These are phyloP conservation scores for Cheilinus undulatus DNA, from an alignment of 2,113 vertebrate genomes.

Conservation along the genomic window DNA sequence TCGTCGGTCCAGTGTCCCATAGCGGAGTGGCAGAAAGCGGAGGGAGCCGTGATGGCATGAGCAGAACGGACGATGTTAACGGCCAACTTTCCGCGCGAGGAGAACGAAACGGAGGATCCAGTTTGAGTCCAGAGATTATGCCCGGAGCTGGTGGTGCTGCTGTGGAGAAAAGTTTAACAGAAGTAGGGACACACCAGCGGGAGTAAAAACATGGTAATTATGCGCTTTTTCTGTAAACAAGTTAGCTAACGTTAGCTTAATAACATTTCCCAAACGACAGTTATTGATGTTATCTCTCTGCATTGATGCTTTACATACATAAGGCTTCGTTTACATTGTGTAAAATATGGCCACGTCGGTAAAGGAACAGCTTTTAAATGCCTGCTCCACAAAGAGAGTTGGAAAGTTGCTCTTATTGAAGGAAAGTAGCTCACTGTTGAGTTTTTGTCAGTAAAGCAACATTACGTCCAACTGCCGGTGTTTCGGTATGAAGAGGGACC, in stretches of 20 bases:
- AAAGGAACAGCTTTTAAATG: neutral
- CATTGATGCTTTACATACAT: neutral
- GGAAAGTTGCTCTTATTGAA: neutral
- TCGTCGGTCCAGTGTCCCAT: neutral
- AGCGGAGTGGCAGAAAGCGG: neutral
- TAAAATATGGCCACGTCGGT: neutral
- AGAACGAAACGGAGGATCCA: conserved; percentile 9
- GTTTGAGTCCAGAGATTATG: conserved; percentile 62
- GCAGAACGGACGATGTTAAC: neutral
- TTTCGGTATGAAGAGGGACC: too few species aligned
- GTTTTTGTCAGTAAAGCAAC: neutral
- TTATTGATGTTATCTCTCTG: neutral
- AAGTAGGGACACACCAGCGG: conserved; percentile 43
- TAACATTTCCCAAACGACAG: neutral
- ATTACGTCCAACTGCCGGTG: conserved; percentile 3
- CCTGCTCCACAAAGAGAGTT: too few species aligned
- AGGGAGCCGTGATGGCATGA: conserved; percentile 31
- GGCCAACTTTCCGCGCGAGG: conserved; percentile 5
- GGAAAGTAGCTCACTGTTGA: neutral
- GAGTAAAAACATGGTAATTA: conserved; percentile 74
- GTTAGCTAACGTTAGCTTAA: neutral
- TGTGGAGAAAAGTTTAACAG: conserved; percentile 71
- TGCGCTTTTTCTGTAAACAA: neutral
- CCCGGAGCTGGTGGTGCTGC: conserved; percentile 35
- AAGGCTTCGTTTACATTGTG: neutral